phyloP scores from a whole-genome alignment of 2,888 invertebrate genomes.

The Nezara viridula region DNA sequence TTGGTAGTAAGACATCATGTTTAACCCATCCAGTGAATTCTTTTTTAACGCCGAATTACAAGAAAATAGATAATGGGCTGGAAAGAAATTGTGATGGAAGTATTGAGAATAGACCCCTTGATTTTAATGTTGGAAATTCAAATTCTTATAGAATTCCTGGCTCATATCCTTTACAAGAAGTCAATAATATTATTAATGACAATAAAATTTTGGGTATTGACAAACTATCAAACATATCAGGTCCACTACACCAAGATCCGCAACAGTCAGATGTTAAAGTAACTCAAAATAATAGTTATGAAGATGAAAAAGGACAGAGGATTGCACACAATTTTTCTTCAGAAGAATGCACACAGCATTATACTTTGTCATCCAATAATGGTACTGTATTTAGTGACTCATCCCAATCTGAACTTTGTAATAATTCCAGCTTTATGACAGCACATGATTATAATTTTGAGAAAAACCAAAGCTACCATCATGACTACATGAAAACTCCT shows the following conservation, averaged over 20 bases:
- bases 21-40: conserved; percentile 56
- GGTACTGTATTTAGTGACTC: conserved; percentile 52
- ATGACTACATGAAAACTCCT: conserved; percentile 62
- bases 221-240: background rate
- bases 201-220: background rate
- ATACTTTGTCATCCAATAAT: background rate
- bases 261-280: background rate
- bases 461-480: conserved; percentile 52
- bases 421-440: conserved; percentile 63
- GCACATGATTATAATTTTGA: conserved; percentile 60
- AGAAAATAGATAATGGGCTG: background rate
- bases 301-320: background rate
- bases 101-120: background rate
- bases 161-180: conserved; percentile 33
- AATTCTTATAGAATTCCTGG: conserved; percentile 4
- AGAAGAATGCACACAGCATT: background rate
- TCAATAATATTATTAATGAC: conserved; percentile 49
- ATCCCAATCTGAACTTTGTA: conserved; percentile 51
- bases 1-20: conserved; percentile 49
- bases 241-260: background rate
- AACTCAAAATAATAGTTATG: conserved; percentile 52
- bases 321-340: background rate
- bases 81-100: background rate
- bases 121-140: background rate
- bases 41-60: conserved; percentile 38